phyloP scores from a whole-genome alignment of 2,888 invertebrate genomes.

The Monochamus alternatus region DNA sequence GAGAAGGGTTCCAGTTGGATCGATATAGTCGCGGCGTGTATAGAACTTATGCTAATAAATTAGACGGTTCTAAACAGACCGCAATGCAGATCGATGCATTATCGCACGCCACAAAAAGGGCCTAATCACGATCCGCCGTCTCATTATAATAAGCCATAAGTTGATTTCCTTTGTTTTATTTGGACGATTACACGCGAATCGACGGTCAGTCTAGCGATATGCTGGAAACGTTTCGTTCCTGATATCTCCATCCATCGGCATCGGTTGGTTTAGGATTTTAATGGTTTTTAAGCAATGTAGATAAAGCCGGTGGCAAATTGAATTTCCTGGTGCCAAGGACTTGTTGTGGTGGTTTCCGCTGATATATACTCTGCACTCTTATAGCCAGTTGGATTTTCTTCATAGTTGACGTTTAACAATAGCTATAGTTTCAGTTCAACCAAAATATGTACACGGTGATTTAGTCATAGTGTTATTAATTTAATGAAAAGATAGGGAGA shows the following conservation, averaged over 20 bases:
- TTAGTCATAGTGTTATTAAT: too few relatives aligned
- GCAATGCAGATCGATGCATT: constrained; percentile 71
- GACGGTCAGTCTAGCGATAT: constrained; percentile 40
- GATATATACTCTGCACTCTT: too few relatives aligned
- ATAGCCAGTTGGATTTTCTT: too few relatives aligned
- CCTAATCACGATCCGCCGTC: constrained; percentile 58
- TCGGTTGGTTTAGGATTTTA: not conserved
- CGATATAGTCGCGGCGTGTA: constrained; percentile 70
- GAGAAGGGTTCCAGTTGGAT: constrained; percentile 59
- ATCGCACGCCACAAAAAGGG: constrained; percentile 62
- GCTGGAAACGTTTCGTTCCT: constrained; percentile 28
- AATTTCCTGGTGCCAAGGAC: not conserved
- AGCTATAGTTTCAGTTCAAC: too few relatives aligned
- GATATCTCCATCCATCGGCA: constrained; percentile 12
- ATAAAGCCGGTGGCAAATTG: not conserved
- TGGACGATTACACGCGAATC: constrained; percentile 54
- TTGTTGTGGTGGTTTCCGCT: too few relatives aligned
- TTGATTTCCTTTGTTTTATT: constrained; percentile 53
- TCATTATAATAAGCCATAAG: constrained; percentile 58
- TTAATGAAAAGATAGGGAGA: too few relatives aligned
- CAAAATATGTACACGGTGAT: too few relatives aligned
- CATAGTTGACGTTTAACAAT: too few relatives aligned
- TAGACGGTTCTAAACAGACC: constrained; percentile 71
- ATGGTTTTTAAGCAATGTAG: not conserved
- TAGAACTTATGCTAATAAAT: constrained; percentile 71